Conservation (phyloP, 2,797 vertebrate genomes). For the Echeneis naucrates region DNA sequence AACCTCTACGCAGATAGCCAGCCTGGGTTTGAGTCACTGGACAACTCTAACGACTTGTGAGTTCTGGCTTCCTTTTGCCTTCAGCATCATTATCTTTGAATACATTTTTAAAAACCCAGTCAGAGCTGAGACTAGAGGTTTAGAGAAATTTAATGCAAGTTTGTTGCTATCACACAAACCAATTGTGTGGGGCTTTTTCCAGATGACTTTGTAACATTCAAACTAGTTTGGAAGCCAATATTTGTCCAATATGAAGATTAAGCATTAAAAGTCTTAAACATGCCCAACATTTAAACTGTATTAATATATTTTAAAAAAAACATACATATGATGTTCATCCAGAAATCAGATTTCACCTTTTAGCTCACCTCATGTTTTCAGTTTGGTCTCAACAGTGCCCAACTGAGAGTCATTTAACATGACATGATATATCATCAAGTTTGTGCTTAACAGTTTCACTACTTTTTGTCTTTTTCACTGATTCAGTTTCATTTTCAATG, state of each 20-base stretch:
- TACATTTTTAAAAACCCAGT: not conserved
- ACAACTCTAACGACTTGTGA: slow-evolving; percentile 85
- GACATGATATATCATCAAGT: not conserved
- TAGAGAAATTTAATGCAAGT: not conserved
- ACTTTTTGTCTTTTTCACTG: not conserved
- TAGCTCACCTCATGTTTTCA: not conserved
- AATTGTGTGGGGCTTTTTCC: no score
- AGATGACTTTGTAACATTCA: no score
- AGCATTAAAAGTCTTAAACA: no score
- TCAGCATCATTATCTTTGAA: not conserved
- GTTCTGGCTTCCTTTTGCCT: slow-evolving; percentile 51
- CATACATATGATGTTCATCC: not conserved
- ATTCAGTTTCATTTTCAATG: not conserved
- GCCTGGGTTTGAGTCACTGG: slow-evolving; percentile 26
- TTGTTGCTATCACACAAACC: not conserved
- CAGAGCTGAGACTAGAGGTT: not conserved
- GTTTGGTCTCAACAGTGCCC: not conserved
- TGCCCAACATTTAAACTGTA: no score
- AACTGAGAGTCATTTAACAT: not conserved
- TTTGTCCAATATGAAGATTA: no score
- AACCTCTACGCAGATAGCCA: slow-evolving; percentile 39
- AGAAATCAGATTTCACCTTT: not conserved
- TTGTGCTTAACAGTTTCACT: not conserved
- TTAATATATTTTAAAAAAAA: not conserved
- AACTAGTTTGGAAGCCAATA: no score